Conservation (phyloP, 2,888 invertebrate species). For the Callimorpha dominula region DNA sequence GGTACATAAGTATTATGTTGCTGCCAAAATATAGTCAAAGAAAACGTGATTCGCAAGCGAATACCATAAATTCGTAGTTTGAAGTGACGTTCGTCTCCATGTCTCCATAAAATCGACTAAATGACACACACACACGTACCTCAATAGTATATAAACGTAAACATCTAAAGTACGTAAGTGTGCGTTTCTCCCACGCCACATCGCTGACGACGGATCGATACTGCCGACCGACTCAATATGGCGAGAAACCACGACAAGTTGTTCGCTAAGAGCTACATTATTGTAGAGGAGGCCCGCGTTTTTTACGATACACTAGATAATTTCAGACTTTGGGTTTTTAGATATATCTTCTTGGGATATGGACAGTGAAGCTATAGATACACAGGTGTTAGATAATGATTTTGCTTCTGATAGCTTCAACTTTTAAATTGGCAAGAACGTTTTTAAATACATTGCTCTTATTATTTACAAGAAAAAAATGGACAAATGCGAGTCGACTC, state of each 20-base stretch:
- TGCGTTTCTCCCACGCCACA: background rate
- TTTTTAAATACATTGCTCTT: too few relatives aligned
- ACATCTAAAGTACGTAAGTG: background rate
- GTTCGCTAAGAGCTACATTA: background rate
- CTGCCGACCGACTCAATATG: constrained; percentile 1
- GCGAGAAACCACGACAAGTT: background rate
- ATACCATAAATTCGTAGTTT: too few relatives aligned
- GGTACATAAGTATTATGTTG: too few relatives aligned
- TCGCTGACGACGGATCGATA: background rate
- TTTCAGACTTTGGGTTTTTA: background rate
- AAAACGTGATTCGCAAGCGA: too few relatives aligned
- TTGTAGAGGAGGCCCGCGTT: background rate
- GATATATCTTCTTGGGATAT: background rate
- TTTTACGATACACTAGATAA: background rate
- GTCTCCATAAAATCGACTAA: background rate
- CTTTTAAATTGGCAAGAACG: too few relatives aligned
- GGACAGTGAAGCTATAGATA: too few relatives aligned
- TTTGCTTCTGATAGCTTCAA: too few relatives aligned
- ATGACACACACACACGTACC: background rate
- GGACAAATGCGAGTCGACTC: too few relatives aligned
- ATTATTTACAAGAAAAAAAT: too few relatives aligned
- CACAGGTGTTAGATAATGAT: too few relatives aligned
- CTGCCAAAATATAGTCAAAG: too few relatives aligned
- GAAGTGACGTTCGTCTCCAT: background rate
- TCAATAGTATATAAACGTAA: background rate